A percentile compares a stretch with the other conserved stretches of the same genome.
Conservation (phyloP, 2,888 invertebrate species). For the Pandemis cinnamomeana region DNA sequence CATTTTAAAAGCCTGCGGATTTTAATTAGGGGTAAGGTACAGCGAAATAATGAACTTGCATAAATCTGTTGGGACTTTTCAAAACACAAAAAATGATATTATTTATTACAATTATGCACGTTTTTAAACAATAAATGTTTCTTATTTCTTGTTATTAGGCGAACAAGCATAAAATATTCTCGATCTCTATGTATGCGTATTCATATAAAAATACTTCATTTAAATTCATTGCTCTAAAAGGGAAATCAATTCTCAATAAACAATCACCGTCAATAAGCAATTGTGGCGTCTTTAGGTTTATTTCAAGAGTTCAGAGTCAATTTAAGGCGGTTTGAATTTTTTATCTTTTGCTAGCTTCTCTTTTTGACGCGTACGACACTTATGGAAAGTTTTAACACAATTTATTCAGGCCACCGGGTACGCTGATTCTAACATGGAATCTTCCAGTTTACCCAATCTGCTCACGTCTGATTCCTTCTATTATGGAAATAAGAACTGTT, state of each 20-base stretch:
- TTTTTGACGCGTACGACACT: not conserved
- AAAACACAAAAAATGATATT: too few species aligned
- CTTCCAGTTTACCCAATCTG: not conserved
- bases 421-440: not conserved
- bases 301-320: not conserved
- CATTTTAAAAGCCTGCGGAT: conserved; percentile 24
- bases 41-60: not conserved
- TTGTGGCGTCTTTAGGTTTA: not conserved
- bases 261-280: too few species aligned
- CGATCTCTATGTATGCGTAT: too few species aligned
- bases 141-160: too few species aligned
- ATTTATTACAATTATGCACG: too few species aligned
- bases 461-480: conserved; percentile 14
- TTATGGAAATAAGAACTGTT: conserved; percentile 42
- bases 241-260: too few species aligned
- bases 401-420: not conserved
- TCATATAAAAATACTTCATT: too few species aligned
- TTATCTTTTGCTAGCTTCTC: too few species aligned
- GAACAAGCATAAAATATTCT: too few species aligned
- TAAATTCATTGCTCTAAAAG: too few species aligned
- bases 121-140: too few species aligned
- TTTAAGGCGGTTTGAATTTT: not conserved
- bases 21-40: conserved; percentile 14
- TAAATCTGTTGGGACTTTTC: too few species aligned
- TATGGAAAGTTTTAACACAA: not conserved